Conservation (phyloP, 2,797 vertebrate species). For the Dromococcyx pavoninus region DNA sequence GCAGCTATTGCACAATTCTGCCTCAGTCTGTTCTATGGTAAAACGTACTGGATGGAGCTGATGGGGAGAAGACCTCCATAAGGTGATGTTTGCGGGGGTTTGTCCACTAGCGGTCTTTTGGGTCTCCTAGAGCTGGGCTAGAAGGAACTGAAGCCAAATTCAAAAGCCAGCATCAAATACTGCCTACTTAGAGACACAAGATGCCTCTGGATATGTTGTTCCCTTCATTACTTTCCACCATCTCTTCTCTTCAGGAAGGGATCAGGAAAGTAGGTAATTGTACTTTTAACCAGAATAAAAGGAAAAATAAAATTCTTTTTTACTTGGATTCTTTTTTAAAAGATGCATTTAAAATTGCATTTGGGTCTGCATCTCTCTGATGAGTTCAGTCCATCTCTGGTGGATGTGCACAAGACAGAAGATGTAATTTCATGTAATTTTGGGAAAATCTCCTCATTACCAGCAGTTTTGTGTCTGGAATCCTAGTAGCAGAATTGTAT, state of each 20-base stretch:
- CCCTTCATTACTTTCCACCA: neutral
- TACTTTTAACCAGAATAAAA: neutral
- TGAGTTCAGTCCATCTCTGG: neutral
- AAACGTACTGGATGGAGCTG: neutral
- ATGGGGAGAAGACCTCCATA: neutral
- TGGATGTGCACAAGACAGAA: neutral
- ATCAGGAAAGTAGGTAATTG: neutral
- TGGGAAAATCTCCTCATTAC: neutral
- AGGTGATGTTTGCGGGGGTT: neutral
- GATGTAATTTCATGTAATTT: conserved; percentile 19
- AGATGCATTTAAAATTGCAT: neutral
- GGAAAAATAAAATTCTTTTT: neutral
- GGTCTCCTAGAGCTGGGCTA: neutral
- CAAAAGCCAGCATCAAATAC: neutral
- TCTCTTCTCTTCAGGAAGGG: neutral
- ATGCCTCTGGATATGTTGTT: neutral
- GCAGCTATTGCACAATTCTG: neutral
- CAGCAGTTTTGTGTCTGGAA: conserved; percentile 13
- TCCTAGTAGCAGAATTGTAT: neutral
- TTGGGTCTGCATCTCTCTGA: neutral
- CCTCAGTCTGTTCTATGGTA: neutral
- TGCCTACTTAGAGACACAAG: neutral
- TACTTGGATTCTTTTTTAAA: neutral
- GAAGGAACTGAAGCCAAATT: neutral
- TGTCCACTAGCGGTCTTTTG: neutral